Evolutionary conservation across 2,113 vertebrate species (phyloP).

Genomic region (Regulus satrapa): DNA sequence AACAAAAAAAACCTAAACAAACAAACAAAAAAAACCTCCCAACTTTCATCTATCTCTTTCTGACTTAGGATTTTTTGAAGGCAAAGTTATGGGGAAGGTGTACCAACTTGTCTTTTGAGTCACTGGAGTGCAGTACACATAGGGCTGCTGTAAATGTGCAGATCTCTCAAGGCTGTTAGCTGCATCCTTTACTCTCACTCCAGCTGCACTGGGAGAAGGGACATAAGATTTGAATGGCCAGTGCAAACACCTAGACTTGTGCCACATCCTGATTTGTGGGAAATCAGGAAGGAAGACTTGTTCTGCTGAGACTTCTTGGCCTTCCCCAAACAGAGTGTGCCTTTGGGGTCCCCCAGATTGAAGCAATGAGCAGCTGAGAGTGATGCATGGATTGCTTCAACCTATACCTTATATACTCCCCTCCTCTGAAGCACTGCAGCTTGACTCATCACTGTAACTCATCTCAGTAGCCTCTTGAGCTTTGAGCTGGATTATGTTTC

Average conservation of each 20-base stretch:
- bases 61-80: not conserved
- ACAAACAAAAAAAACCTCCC: not conserved
- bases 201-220: not conserved
- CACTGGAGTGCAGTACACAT: accelerated
- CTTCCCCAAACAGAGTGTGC: not conserved
- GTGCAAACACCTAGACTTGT: not conserved
- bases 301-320: not conserved
- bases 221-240: not conserved
- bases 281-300: not conserved
- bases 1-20: no score
- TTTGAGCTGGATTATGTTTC: conserved; percentile 26
- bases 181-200: not conserved
- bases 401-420: not conserved
- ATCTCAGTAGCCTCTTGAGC: not conserved
- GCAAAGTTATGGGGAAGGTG: not conserved
- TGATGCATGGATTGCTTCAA: not conserved
- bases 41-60: not conserved
- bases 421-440: not conserved
- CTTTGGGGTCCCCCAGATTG: not conserved
- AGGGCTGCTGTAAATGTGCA: not conserved
- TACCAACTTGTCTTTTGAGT: not conserved
- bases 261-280: not conserved
- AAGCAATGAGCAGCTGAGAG: not conserved
- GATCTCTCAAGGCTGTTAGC: not conserved
- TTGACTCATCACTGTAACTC: not conserved